phyloP scores from a whole-genome alignment of 2,113 vertebrate species.

The Gobius niger region DNA sequence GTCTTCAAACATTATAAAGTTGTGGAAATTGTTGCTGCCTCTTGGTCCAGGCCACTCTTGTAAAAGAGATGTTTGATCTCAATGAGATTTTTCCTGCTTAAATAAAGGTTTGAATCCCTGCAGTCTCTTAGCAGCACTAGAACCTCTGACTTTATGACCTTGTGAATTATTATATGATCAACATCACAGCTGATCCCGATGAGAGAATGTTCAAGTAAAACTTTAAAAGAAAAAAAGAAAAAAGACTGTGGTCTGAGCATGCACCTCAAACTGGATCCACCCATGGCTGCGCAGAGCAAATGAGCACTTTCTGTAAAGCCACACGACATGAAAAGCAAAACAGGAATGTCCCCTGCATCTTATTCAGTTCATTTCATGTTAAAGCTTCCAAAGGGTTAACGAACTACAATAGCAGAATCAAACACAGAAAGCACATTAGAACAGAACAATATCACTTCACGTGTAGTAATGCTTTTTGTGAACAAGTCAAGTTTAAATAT shows the following conservation, averaged over 20 bases:
- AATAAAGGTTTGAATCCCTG: no score
- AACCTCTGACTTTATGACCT: slow-evolving; percentile 2
- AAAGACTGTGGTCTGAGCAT: slow-evolving; percentile 44
- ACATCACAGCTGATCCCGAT: slow-evolving; percentile 26
- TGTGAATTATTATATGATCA: slow-evolving; percentile 31
- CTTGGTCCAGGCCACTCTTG: no score
- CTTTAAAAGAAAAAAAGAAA: slow-evolving; percentile 26
- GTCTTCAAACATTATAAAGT: no score
- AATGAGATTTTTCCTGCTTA: no score
- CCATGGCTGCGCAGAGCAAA: slow-evolving; percentile 66
- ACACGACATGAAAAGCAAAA: slow-evolving; percentile 75
- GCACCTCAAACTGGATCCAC: slow-evolving; percentile 62
- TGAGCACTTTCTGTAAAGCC: slow-evolving; percentile 76
- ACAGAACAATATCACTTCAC: slow-evolving; percentile 24
- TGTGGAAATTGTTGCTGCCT: no score
- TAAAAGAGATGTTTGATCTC: no score
- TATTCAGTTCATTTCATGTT: slow-evolving; percentile 55
- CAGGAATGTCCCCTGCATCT: slow-evolving; percentile 68
- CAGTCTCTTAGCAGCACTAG: no score
- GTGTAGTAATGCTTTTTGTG: no score
- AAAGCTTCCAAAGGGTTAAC: slow-evolving; percentile 39
- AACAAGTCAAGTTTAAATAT: no score
- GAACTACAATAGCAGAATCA: slow-evolving; percentile 11
- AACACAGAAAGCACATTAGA: slow-evolving; percentile 14
- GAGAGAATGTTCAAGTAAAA: slow-evolving; percentile 23